Evolutionary conservation across 2,113 vertebrate genomes (phyloP).

Genomic region (Camelus bactrianus): DNA sequence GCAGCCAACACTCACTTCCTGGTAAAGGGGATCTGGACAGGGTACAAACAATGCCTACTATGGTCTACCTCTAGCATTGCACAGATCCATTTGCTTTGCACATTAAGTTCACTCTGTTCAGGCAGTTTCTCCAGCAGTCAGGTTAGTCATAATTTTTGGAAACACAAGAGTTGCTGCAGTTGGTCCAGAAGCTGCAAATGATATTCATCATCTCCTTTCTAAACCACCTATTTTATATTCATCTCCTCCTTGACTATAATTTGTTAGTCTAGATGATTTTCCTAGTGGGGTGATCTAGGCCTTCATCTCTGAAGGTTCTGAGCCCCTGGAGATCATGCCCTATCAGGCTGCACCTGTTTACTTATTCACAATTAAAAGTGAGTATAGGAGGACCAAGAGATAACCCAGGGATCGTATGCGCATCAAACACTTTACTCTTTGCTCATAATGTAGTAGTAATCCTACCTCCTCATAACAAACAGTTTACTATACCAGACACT

Average conservation of each 20-base stretch:
- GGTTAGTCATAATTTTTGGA: neutral
- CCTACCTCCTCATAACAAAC: neutral
- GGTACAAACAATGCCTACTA: neutral
- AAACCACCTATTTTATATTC: neutral
- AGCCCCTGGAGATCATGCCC: neutral
- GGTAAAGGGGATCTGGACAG: neutral
- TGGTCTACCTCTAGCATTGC: neutral
- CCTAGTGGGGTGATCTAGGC: neutral
- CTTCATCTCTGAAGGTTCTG: neutral
- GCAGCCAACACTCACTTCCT: neutral
- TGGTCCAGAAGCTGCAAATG: neutral
- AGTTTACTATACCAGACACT: neutral
- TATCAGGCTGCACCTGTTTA: neutral
- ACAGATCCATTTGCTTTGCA: neutral
- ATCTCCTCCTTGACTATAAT: neutral
- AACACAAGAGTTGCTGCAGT: neutral
- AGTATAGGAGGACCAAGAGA: neutral
- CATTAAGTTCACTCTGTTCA: neutral
- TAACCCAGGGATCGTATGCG: neutral
- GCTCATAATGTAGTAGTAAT: neutral
- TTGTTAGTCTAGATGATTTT: neutral
- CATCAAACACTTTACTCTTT: neutral
- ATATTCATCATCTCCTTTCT: neutral
- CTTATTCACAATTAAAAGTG: neutral
- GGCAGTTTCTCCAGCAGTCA: neutral